These are phyloP conservation scores for Cryptops parisi DNA, from an alignment of 2,888 invertebrate genomes.

Conservation along the genomic window DNA sequence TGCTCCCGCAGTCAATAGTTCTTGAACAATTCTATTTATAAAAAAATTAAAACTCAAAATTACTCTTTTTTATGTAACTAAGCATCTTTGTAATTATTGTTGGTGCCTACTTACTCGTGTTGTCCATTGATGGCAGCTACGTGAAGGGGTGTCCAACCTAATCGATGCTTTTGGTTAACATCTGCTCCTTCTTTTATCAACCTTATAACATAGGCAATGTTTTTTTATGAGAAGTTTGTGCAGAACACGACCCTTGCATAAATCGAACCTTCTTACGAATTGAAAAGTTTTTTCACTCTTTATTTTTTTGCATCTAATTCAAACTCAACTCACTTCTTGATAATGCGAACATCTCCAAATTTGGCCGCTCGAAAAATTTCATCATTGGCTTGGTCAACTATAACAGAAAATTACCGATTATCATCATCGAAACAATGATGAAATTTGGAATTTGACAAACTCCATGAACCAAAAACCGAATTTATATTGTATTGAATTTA, in stretches of 20 bases:
- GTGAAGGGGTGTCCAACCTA: slow-evolving; percentile 80
- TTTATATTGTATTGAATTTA: too few relatives aligned
- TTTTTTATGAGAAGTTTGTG: too few relatives aligned
- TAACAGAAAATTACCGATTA: neutral
- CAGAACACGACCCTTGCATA: too few relatives aligned
- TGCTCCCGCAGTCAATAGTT: slow-evolving; percentile 49
- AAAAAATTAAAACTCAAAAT: slow-evolving; percentile 33
- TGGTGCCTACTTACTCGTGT: slow-evolving; percentile 26
- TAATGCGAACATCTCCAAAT: slow-evolving; percentile 13
- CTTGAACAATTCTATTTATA: slow-evolving; percentile 26
- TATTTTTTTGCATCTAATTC: too few relatives aligned
- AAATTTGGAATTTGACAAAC: too few relatives aligned
- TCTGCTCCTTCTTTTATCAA: slow-evolving; percentile 33
- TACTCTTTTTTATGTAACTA: too few relatives aligned
- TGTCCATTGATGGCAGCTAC: slow-evolving; percentile 66
- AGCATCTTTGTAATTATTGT: neutral
- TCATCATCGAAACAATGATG: neutral
- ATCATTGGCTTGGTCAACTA: neutral
- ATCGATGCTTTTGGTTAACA: slow-evolving; percentile 52
- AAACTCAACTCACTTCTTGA: slow-evolving; percentile 12
- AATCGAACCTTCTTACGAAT: too few relatives aligned
- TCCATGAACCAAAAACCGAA: too few relatives aligned
- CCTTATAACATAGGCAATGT: neutral
- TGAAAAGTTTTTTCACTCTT: too few relatives aligned
- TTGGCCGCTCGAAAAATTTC: slow-evolving; percentile 14